These are phyloP conservation scores for Puntigrus tetrazona DNA, from an alignment of 2,113 vertebrate species.

Conservation along the genomic window DNA sequence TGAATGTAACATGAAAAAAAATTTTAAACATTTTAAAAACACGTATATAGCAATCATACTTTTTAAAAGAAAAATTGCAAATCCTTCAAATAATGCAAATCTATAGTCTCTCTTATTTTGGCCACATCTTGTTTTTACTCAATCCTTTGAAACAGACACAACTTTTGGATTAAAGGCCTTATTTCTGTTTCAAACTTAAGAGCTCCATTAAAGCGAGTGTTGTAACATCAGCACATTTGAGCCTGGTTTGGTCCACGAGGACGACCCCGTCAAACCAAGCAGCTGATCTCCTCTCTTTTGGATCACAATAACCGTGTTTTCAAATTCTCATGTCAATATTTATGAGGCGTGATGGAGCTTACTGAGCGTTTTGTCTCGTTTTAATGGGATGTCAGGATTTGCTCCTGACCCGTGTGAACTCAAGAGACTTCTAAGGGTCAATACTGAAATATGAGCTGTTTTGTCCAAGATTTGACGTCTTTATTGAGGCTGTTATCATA, in stretches of 20 bases:
- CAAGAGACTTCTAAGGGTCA: neutral
- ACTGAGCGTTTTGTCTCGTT: neutral
- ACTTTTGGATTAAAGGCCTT: no score
- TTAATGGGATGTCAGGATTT: constrained; percentile 32
- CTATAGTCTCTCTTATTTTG: no score
- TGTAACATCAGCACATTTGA: constrained; percentile 20
- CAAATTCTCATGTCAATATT: constrained; percentile 29
- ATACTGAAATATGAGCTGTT: neutral
- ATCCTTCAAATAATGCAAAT: no score
- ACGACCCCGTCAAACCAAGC: neutral
- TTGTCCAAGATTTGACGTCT: neutral
- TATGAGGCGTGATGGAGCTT: neutral
- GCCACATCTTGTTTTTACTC: neutral
- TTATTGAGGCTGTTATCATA: neutral
- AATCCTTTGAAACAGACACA: neutral
- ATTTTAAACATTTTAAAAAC: no score
- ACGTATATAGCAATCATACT: no score
- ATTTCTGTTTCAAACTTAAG: constrained; percentile 43
- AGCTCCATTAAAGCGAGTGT: neutral
- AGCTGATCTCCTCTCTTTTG: neutral
- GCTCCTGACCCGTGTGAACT: neutral
- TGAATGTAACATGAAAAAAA: no score
- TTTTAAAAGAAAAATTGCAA: no score
- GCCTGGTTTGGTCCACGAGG: constrained; percentile 15
- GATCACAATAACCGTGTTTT: constrained; percentile 13